A percentile compares a stretch with the other conserved stretches of the same genome.
Evolutionary conservation across 2,797 vertebrate species (phyloP).

Genomic region (Furcifer pardalis): DNA sequence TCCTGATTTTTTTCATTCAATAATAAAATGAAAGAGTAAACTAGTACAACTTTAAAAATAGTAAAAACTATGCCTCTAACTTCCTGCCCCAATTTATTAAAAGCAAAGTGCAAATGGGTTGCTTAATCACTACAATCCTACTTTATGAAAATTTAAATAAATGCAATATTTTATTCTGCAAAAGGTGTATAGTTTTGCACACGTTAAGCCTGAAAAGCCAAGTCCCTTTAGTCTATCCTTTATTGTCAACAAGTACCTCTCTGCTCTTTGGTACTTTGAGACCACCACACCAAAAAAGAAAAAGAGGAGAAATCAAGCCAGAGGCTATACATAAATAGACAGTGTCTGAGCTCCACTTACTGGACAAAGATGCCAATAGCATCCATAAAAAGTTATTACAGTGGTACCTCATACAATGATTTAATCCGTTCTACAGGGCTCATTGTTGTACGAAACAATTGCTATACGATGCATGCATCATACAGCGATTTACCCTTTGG

Average conservation of each 20-base stretch:
- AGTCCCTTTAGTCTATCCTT: not conserved
- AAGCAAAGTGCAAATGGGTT: not conserved
- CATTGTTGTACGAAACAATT: too few relatives aligned
- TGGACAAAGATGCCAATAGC: constrained; percentile 53
- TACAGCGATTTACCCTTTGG: too few relatives aligned
- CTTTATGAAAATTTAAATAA: not conserved
- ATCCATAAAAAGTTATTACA: not conserved
- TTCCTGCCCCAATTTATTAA: not conserved
- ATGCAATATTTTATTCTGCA: not conserved
- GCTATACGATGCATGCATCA: too few relatives aligned
- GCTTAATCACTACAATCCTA: not conserved
- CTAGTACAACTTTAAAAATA: not conserved
- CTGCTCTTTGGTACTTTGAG: not conserved
- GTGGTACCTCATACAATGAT: too few relatives aligned
- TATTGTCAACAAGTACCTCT: constrained; percentile 8
- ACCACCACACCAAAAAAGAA: constrained; percentile 13
- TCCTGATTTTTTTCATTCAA: not conserved
- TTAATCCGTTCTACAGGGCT: too few relatives aligned
- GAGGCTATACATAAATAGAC: constrained; percentile 7
- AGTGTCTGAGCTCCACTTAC: constrained; percentile 73
- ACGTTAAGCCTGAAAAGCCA: not conserved
- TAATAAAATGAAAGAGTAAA: not conserved
- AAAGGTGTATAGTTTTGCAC: not conserved
- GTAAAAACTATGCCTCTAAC: not conserved
- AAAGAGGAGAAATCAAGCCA: not conserved